Percentiles rank a stretch among this genome's conserved stretches.
Evolutionary conservation across 2,888 invertebrate genomes (phyloP).

Genomic region (Lathronympha strigana): DNA sequence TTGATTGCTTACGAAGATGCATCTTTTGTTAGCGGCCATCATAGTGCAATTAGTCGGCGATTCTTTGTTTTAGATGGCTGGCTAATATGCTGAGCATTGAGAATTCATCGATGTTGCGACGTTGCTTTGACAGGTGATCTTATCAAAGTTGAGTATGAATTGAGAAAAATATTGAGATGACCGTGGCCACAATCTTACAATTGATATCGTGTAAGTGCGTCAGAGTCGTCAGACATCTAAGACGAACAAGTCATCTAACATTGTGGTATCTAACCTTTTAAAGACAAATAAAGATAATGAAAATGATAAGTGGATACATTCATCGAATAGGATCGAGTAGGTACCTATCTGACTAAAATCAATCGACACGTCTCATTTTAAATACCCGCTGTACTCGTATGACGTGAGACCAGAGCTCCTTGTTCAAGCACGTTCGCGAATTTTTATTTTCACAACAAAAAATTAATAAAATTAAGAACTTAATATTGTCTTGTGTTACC

Average conservation of each 20-base stretch:
- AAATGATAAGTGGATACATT: slow-evolving; percentile 1
- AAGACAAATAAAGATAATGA: neutral
- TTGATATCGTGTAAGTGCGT: neutral
- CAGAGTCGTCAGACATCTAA: neutral
- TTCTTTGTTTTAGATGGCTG: slow-evolving; percentile 46
- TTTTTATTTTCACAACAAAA: no score
- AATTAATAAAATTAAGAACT: no score
- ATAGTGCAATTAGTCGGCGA: slow-evolving; percentile 57
- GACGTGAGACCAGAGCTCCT: no score
- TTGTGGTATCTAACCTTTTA: neutral
- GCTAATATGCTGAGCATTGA: slow-evolving; percentile 14
- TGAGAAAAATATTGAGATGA: neutral
- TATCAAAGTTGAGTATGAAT: neutral
- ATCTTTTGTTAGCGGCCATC: slow-evolving; percentile 58
- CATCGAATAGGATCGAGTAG: neutral
- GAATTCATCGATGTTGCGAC: neutral
- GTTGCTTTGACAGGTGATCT: neutral
- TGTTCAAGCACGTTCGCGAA: no score
- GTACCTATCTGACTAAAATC: neutral
- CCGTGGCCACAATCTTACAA: slow-evolving; percentile 11
- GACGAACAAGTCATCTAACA: neutral
- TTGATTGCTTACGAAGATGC: slow-evolving; percentile 51
- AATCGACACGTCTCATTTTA: no score
- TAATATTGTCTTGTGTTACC: no score
- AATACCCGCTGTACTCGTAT: no score